Evolutionary conservation across 2,888 invertebrate genomes (phyloP), one percentile per base, ranked within the genome.

Genomic region (Malacosoma neustria): DNA sequence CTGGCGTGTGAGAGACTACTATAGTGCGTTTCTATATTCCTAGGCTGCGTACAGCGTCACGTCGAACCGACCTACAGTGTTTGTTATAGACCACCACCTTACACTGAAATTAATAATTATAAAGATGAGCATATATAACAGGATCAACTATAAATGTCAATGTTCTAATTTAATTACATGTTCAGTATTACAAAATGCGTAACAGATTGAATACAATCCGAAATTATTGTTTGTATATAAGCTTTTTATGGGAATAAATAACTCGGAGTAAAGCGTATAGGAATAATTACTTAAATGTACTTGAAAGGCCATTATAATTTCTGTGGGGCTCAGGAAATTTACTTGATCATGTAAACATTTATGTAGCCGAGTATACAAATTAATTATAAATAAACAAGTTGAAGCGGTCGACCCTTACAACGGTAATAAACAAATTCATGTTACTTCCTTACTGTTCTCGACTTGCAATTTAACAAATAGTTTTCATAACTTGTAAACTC

Each of bases 301-400:
- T 34, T 31, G 7, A 15, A 31, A 14, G 13, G 7, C 22, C 31
- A 32, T 31, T 88, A 88, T 13, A 34, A 33, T 32, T 37, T 36
- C 37, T 32, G 13, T 31, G 7, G 14, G 29, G 30, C 30, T 22
- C 15, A 30, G 35, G 13, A 36, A 35, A 36, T 40, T 38, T 30
- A 31, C 36, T 39, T 34, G 31, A 34, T 6, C 39, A 40, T 38
- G 39, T 45, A 38, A 45, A 43, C 40, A 46, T 41, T 45, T 35
- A 38, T 38, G 34, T 38, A 37, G 37, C 34, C 33, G 35, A 40
- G 36, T 40, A 38, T 29, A 33, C 30, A 35, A 39, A 37, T 36
- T 43, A 43, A 43, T 48, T 42, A 45, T 43, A 45, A 45, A 45
- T 43, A 42, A 45, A 45, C 46, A 45, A 32, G 32, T 34, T 31